Evolutionary conservation across 2,113 vertebrate genomes (phyloP), one percentile per base, ranked within the genome.

Genomic region (Carassius auratus): DNA sequence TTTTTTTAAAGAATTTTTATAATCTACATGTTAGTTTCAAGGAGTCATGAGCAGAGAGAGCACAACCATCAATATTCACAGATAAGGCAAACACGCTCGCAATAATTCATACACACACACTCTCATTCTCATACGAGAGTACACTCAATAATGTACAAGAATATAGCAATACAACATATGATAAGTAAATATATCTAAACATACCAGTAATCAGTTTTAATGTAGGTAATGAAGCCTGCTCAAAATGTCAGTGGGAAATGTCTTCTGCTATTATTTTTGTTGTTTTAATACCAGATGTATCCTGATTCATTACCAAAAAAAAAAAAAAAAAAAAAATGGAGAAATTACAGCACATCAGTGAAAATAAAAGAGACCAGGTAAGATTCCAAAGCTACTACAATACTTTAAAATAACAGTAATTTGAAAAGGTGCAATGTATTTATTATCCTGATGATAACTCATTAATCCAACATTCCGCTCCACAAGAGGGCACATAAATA

Each of bases 401-500:
- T 66, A 66, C 19, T 48, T 81, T 64, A 26, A 81, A 81, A 81
- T 48, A 64, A 38, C 3, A 38, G 52, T 57, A 61, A 78, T 62
- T 26, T 17, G 64, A 81, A 81, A 81, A 64, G 59, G 42, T 81
- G 79, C 79, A 21, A 30, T 50, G 61, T 30, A 48, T 66, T 66
- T 66, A 48, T 66, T 66, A 81, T 33, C 79, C 50, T 68, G 14
- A 52, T 69, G 45, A 66, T 52, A 68, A 68, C 68, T 50, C 23
- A 62, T 42, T 13, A 59, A 79, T 59, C 30, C 3, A 59, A 80
- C 33, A 52, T 76, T 33, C 50, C 48, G 4, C 75, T 76, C 75
- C 61, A 50, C 36, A 64, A 64, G 19, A 81, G 79, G 62, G 45
- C 62, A 69, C 79, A 48, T 66, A 76, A 81, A 80, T 80, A 80